These are phyloP conservation scores for Deilephila porcellus DNA, from an alignment of 2,888 invertebrate genomes.

Conservation along the genomic window DNA sequence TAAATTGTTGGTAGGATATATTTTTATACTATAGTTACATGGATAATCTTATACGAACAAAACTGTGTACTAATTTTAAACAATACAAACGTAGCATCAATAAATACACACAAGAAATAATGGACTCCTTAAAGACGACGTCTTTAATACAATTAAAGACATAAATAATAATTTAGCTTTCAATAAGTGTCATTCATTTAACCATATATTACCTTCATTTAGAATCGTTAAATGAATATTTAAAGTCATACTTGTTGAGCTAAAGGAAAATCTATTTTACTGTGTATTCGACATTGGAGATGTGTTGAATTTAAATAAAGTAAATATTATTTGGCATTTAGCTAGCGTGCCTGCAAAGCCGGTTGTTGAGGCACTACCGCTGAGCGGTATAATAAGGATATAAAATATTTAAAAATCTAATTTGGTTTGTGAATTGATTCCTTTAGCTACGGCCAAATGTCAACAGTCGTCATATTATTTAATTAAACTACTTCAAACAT, in stretches of 20 bases:
- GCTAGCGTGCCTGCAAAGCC: constrained; percentile 32
- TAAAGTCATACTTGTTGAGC: constrained; percentile 20
- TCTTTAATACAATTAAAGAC: no score
- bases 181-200: neutral
- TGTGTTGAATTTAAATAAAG: constrained; percentile 43
- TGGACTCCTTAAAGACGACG: no score
- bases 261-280: neutral
- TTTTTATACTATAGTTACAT: no score
- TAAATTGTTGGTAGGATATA: no score
- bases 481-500: neutral
- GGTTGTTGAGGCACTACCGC: constrained; percentile 34
- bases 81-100: no score
- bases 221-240: constrained; percentile 7
- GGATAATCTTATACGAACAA: no score
- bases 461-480: neutral
- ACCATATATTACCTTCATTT: neutral
- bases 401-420: neutral
- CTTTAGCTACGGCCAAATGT: neutral
- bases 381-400: constrained; percentile 8
- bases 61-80: no score
- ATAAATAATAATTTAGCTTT: no score
- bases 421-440: neutral
- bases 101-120: no score
- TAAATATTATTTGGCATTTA: constrained; percentile 42
- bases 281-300: constrained; percentile 35